phyloP scores from a whole-genome alignment of 2,888 invertebrate species.

The Amphipyra berbera region DNA sequence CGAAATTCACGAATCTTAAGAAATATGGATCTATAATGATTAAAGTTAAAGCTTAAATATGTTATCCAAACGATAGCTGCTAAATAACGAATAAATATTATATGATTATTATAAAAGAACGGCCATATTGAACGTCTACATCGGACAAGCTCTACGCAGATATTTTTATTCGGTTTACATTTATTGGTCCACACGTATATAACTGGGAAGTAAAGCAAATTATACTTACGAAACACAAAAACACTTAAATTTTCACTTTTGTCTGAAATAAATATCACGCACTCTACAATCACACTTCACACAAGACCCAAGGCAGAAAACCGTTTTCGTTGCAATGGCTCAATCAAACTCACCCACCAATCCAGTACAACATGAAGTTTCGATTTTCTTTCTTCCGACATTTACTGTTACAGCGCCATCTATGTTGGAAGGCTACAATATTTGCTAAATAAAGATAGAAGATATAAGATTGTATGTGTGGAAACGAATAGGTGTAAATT shows the following conservation, averaged over 20 bases:
- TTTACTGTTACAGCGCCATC: constrained; percentile 68
- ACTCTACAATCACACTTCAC: constrained; percentile 84
- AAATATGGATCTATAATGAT: constrained; percentile 19
- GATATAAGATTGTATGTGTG: constrained; percentile 10
- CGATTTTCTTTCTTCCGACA: constrained; percentile 76
- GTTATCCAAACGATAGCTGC: constrained; percentile 20
- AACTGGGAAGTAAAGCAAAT: constrained; percentile 37
- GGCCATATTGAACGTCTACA: constrained; percentile 87
- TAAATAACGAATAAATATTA: constrained; percentile 57
- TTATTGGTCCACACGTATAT: constrained; percentile 34
- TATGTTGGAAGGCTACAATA: constrained; percentile 43
- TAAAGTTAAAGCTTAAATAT: constrained; percentile 2
- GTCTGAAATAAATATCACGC: constrained; percentile 79
- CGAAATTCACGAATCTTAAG: constrained; percentile 62
- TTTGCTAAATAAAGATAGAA: constrained; percentile 20
- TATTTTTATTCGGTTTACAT: constrained; percentile 32
- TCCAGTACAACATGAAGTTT: constrained; percentile 67
- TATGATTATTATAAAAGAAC: constrained; percentile 77
- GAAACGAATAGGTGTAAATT: constrained; percentile 18
- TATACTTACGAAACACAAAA: constrained; percentile 84
- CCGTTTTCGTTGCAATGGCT: constrained; percentile 84
- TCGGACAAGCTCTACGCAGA: constrained; percentile 59
- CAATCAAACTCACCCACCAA: constrained; percentile 59
- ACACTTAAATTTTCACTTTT: constrained; percentile 80
- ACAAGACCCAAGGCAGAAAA: constrained; percentile 88